phyloP scores from a whole-genome alignment of 2,888 invertebrate genomes.

The Tipula confusa region DNA sequence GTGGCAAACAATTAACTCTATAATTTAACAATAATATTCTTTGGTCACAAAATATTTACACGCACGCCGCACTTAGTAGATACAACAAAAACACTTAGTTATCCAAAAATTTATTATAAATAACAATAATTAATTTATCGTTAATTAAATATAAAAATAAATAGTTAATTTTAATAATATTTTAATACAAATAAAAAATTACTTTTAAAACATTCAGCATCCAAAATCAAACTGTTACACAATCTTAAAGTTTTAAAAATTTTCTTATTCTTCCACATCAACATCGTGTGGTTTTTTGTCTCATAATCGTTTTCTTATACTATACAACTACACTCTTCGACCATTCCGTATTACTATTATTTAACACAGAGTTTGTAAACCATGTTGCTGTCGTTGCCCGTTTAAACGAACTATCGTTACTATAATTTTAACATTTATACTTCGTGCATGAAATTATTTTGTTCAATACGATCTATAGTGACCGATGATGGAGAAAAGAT shows the following conservation, averaged over 20 bases:
- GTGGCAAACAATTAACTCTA: neutral
- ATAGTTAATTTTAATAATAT: neutral
- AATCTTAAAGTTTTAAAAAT: slow-evolving; percentile 14
- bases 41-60: neutral
- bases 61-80: neutral
- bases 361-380: neutral
- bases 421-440: too few relatives aligned
- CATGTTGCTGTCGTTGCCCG: too few relatives aligned
- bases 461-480: too few relatives aligned
- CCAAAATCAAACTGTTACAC: slow-evolving; percentile 30
- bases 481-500: too few relatives aligned
- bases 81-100: neutral
- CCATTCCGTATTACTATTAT: neutral
- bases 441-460: too few relatives aligned
- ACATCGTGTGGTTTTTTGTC: neutral
- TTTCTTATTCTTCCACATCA: slow-evolving; percentile 27
- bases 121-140: too few relatives aligned
- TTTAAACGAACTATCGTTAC: too few relatives aligned
- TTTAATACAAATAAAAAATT: neutral
- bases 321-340: neutral
- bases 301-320: neutral
- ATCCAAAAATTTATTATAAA: neutral
- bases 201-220: slow-evolving; percentile 12
- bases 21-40: neutral
- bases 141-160: slow-evolving; percentile 27